Percentiles rank a stretch among this genome's conserved stretches.
Conservation (phyloP, 2,888 invertebrate species). For the Sepiola atlantica region DNA sequence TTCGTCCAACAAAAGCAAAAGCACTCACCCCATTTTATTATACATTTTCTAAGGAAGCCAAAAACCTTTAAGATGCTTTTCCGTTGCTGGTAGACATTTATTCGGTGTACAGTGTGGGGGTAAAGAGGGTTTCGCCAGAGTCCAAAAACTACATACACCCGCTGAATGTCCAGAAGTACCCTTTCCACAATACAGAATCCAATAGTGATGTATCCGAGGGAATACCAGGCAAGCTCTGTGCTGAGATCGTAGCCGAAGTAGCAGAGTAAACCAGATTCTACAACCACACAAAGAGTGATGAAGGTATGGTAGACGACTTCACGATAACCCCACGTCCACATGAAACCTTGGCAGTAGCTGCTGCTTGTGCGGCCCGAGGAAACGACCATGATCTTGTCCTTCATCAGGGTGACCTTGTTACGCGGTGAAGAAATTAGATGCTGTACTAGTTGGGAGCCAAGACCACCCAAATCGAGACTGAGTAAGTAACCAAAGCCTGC, state of each 20-base stretch:
- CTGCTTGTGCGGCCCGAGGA: not conserved
- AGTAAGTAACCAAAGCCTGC: conserved; percentile 68
- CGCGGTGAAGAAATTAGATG: conserved; percentile 18
- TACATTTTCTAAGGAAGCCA: conserved; percentile 62
- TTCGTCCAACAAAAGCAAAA: not conserved
- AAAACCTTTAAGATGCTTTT: conserved; percentile 60
- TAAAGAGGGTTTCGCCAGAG: conserved; percentile 67
- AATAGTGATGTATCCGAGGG: conserved; percentile 66
- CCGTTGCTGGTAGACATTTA: conserved; percentile 55
- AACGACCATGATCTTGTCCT: conserved; percentile 38
- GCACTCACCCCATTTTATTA: conserved; percentile 68
- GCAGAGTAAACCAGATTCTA: conserved; percentile 62
- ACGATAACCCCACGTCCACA: conserved; percentile 67
- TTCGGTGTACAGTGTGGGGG: conserved; percentile 58
- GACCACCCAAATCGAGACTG: conserved; percentile 67
- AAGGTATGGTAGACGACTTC: conserved; percentile 66
- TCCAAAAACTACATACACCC: conserved; percentile 67
- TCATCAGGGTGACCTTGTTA: not conserved
- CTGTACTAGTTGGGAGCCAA: conserved; percentile 60
- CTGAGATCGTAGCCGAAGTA: conserved; percentile 56
- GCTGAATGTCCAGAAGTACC: conserved; percentile 65
- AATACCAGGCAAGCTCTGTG: conserved; percentile 54
- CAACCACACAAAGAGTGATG: conserved; percentile 62
- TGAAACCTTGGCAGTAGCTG: conserved; percentile 56
- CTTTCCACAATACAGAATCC: conserved; percentile 68